Percentiles rank a stretch among this genome's conserved stretches.
These are phyloP conservation scores for Labeo calbasu DNA, from an alignment of 2,797 vertebrate genomes.

Conservation along the genomic window DNA sequence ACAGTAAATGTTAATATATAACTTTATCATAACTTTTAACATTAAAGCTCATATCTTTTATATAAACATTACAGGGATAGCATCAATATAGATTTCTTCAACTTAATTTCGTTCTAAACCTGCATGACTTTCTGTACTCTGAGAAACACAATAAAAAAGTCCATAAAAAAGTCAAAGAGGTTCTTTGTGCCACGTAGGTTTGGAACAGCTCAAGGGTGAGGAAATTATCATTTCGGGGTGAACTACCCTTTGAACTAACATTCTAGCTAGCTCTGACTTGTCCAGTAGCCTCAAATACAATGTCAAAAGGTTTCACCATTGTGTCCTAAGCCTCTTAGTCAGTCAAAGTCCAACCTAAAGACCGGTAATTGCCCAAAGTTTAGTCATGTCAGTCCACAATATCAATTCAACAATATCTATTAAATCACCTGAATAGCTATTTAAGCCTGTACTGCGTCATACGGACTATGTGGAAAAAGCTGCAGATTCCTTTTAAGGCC, in stretches of 20 bases:
- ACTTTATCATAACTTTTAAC: constrained; percentile 3
- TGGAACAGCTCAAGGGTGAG: background rate
- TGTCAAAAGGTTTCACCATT: constrained; percentile 17
- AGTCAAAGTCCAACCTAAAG: constrained; percentile 17
- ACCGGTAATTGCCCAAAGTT: constrained; percentile 18
- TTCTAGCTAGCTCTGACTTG: constrained; percentile 24
- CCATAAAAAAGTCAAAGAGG: background rate
- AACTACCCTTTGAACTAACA: background rate
- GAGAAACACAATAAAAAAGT: background rate
- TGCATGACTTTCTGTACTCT: background rate
- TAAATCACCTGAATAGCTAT: constrained; percentile 27
- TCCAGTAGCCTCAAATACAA: constrained; percentile 9
- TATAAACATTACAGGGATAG: background rate
- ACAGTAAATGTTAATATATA: constrained; percentile 54
- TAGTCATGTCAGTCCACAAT: constrained; percentile 4
- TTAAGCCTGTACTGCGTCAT: background rate
- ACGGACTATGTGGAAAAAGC: background rate
- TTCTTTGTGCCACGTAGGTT: background rate
- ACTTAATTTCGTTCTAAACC: background rate
- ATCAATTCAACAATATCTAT: background rate
- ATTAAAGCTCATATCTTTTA: background rate
- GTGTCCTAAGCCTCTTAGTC: constrained; percentile 29
- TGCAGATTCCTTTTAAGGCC: background rate
- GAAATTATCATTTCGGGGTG: background rate
- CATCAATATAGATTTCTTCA: background rate